These are phyloP conservation scores for Orussus abietinus DNA, from an alignment of 1,140 invertebrate genomes.

Conservation along the genomic window DNA sequence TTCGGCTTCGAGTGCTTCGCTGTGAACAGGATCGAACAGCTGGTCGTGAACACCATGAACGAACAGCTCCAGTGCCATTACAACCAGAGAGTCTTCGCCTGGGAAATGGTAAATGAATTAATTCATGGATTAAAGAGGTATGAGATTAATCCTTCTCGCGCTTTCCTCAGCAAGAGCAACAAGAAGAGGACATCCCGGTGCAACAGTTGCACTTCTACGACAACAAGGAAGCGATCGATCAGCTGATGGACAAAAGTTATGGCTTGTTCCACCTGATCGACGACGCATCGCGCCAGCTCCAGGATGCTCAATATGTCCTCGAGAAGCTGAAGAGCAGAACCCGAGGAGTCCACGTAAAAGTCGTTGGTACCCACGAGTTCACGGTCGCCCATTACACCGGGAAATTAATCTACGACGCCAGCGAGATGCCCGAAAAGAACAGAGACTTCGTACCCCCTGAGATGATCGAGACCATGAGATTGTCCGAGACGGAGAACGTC, in stretches of 20 bases:
- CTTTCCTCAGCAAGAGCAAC: slow-evolving; percentile 61
- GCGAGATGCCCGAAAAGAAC: slow-evolving; percentile 82
- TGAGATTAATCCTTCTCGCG: no score
- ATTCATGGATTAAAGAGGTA: not conserved
- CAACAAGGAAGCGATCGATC: slow-evolving; percentile 82
- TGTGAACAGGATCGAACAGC: slow-evolving; percentile 80
- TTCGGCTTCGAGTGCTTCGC: slow-evolving; percentile 90
- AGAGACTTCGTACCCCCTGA: slow-evolving; percentile 84
- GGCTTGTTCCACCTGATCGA: slow-evolving; percentile 86
- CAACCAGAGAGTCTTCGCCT: slow-evolving; percentile 81
- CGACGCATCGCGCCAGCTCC: slow-evolving; percentile 72
- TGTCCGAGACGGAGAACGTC: slow-evolving; percentile 69
- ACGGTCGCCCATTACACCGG: slow-evolving; percentile 81
- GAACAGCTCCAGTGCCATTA: slow-evolving; percentile 87
- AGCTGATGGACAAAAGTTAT: slow-evolving; percentile 75
- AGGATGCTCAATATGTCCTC: slow-evolving; percentile 60
- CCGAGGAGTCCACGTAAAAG: slow-evolving; percentile 55
- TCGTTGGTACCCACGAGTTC: slow-evolving; percentile 66
- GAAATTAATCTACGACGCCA: slow-evolving; percentile 74
- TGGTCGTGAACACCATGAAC: slow-evolving; percentile 84
- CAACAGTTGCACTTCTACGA: slow-evolving; percentile 75
- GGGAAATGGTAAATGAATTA: slow-evolving; percentile 67
- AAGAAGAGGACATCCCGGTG: slow-evolving; percentile 76
- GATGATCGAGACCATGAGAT: slow-evolving; percentile 76
- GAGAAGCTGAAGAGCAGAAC: slow-evolving; percentile 43